These are phyloP conservation scores for Polypedilum vanderplanki DNA, from an alignment of 1,140 invertebrate genomes.

Conservation along the genomic window DNA sequence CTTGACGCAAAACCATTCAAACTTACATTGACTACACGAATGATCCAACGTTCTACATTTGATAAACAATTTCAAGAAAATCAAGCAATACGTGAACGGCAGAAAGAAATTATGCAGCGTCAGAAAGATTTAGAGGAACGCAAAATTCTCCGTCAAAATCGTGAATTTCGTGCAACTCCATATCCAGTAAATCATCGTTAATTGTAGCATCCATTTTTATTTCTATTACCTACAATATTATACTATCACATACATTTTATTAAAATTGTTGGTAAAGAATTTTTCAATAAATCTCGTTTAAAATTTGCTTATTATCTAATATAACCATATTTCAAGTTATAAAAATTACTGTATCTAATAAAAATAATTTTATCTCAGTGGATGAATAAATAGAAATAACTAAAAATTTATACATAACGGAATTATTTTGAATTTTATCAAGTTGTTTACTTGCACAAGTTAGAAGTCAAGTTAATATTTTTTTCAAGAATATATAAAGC, in stretches of 20 bases:
- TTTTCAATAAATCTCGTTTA: neutral
- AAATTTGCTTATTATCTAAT: neutral
- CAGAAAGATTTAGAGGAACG: neutral
- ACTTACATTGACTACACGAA: neutral
- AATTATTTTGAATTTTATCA: no score
- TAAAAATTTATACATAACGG: no score
- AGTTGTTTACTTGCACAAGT: no score
- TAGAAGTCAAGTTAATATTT: no score
- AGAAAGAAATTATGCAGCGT: neutral
- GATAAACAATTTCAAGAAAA: constrained; percentile 3
- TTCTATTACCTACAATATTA: neutral
- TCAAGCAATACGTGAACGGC: neutral
- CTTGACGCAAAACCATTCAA: neutral
- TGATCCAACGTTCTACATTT: neutral
- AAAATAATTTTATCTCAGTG: no score
- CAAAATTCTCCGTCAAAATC: neutral
- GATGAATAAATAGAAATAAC: no score
- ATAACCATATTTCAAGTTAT: no score
- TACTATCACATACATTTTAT: neutral
- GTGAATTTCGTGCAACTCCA: neutral
- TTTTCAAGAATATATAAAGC: no score
- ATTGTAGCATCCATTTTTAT: neutral
- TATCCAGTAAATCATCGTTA: neutral
- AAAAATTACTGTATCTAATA: no score
- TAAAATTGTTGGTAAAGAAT: neutral